phyloP scores from a whole-genome alignment of 2,113 vertebrate species.

The Sinocyclocheilus rhinocerous region DNA sequence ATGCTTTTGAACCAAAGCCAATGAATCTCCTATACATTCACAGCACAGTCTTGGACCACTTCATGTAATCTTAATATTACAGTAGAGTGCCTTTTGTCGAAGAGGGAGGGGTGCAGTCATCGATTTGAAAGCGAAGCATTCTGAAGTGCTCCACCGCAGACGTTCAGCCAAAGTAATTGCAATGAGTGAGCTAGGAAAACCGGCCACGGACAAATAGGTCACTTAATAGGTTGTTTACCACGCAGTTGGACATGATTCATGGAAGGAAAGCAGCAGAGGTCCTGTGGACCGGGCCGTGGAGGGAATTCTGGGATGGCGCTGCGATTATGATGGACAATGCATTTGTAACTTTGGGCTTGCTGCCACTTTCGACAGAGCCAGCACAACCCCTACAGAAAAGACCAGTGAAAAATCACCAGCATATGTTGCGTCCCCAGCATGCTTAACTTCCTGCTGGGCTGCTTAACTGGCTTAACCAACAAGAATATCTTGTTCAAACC shows the following conservation, averaged over 20 bases:
- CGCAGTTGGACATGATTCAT: conserved; percentile 72
- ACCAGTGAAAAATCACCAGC: neutral
- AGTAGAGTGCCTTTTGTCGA: conserved; percentile 40
- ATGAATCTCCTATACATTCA: neutral
- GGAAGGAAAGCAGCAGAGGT: conserved; percentile 24
- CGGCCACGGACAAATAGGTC: conserved; percentile 81
- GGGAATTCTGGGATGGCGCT: conserved; percentile 24
- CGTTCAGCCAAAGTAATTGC: conserved; percentile 76
- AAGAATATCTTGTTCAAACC: conserved; percentile 1
- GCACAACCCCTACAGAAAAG: neutral
- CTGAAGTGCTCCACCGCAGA: conserved; percentile 66
- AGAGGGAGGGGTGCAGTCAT: conserved; percentile 20
- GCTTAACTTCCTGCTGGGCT: neutral
- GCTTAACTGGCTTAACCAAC: neutral
- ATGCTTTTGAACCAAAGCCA: neutral
- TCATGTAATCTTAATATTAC: conserved; percentile 43
- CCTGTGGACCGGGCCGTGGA: neutral
- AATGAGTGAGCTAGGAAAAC: conserved; percentile 73
- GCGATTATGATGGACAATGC: conserved; percentile 17
- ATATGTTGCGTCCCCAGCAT: neutral
- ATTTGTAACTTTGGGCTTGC: conserved; percentile 19
- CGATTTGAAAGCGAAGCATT: conserved; percentile 65
- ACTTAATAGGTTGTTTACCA: conserved; percentile 80
- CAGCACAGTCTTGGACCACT: conserved; percentile 22
- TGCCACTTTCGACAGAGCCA: conserved; percentile 11